These are phyloP conservation scores for Leptinotarsa tumamoca DNA, from an alignment of 2,888 invertebrate species.

Conservation along the genomic window DNA sequence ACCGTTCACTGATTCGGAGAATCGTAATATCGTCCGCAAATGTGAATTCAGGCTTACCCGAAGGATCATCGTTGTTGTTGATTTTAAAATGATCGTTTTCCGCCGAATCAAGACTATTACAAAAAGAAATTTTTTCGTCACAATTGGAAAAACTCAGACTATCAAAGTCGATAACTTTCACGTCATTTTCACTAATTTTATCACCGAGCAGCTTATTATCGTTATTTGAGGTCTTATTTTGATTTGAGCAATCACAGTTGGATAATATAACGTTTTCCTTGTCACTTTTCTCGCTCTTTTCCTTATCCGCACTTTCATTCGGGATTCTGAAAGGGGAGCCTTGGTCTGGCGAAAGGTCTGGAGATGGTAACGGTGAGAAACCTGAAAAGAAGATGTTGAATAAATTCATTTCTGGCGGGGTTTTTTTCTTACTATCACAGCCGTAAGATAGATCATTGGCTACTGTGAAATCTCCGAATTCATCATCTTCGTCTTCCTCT, in stretches of 20 bases:
- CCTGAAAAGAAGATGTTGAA: slow-evolving; percentile 36
- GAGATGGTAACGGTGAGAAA: slow-evolving; percentile 46
- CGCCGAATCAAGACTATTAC: background rate
- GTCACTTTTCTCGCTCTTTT: background rate
- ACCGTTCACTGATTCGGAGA: background rate
- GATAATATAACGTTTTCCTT: background rate
- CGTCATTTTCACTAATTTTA: slow-evolving; percentile 7
- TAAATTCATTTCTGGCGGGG: background rate
- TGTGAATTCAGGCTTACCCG: background rate
- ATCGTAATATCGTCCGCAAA: background rate
- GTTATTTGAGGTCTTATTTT: background rate
- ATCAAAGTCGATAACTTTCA: slow-evolving; percentile 1
- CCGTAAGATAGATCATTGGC: slow-evolving; percentile 61
- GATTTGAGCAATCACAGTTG: background rate
- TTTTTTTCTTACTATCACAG: slow-evolving; percentile 58
- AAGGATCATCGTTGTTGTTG: background rate
- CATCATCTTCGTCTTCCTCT: slow-evolving; percentile 69
- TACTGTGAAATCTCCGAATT: slow-evolving; percentile 74
- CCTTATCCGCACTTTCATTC: background rate
- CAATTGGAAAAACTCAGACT: background rate
- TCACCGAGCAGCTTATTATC: background rate
- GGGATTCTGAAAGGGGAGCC: background rate
- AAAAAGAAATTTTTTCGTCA: background rate
- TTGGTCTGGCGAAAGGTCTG: slow-evolving; percentile 44
- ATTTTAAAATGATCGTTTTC: background rate